phyloP scores from a whole-genome alignment of 2,888 invertebrate genomes.

The Tholera decimalis region DNA sequence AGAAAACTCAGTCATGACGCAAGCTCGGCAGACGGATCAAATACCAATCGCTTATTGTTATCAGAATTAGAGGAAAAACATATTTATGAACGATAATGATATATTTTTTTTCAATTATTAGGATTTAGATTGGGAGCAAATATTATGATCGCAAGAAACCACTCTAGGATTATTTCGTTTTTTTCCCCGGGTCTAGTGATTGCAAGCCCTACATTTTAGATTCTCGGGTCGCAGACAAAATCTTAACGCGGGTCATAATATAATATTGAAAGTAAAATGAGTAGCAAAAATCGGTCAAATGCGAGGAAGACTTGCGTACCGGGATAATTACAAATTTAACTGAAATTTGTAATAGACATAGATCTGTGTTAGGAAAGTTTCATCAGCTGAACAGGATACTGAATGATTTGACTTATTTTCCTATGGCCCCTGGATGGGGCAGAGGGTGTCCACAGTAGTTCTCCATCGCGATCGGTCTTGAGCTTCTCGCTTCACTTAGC shows the following conservation, averaged over 20 bases:
- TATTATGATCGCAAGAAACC: not conserved
- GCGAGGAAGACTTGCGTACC: too few species aligned
- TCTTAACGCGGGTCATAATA: not conserved
- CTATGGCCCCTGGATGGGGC: too few species aligned
- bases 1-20: conserved; percentile 25
- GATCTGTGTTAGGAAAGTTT: too few species aligned
- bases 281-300: too few species aligned
- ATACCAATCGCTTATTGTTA: conserved; percentile 27
- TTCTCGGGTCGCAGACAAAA: not conserved
- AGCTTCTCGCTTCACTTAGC: too few species aligned
- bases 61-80: conserved; percentile 16
- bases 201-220: not conserved
- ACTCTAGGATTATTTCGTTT: not conserved
- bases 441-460: too few species aligned
- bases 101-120: conserved; percentile 14
- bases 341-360: too few species aligned
- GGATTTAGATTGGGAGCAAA: conserved; percentile 6
- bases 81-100: conserved; percentile 12
- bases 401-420: too few species aligned
- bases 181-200: not conserved
- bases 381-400: too few species aligned
- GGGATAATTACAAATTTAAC: too few species aligned
- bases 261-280: not conserved
- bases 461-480: too few species aligned
- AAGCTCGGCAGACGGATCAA: conserved; percentile 36